Evolutionary conservation across 2,797 vertebrate genomes (phyloP), one percentile per base, ranked within the genome.

Genomic region (Hyperoplus immaculatus): DNA sequence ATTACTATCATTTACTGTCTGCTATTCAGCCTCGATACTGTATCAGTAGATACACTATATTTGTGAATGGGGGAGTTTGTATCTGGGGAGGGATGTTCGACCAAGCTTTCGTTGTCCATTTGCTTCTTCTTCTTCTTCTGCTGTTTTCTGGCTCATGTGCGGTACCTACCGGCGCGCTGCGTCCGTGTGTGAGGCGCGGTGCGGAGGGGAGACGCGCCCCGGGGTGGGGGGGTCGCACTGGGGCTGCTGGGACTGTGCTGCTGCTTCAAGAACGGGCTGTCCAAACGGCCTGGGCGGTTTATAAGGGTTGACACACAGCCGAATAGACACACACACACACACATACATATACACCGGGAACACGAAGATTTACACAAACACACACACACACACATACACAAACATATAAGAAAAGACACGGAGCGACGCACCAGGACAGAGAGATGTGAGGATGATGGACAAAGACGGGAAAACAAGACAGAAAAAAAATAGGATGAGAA

Each of bases 231-330:
- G 86, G 95, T 94, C 72, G 95, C 94, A 90, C 96, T 96, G 93
- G 96, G 93, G 87, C 91, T 94, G 83, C 94, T 93, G 81, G 92
- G 91, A 96, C 95, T 97, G 97, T 97, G 96, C 95, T 97, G 96
- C 95, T 97, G 97, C 96, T 95, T 98, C 96, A 98, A 96, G 96
- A 98, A 99, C 62, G 97, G 97, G 95, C 97, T 98, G 97, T 98
- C 96, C 97, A 97, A 96, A 88, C 97, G 97, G 96, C 97, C 97
- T 98, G 96, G 29, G 96, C 91, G 93, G 95, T 88, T 87, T 29
- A 29, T 29, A 93, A 29, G 12, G 93, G 94, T 87, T n/a, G 5
- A 89, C 77, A 78, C 42, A 84, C 81, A 87, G 68, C 59, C 82
- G 77, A 74, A 85, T 72, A 68, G 69, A 69, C 69, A 51, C 77